Evolutionary conservation across 2,888 invertebrate species (phyloP), one percentile per base, ranked within the genome.

Genomic region (Aelia acuminata): DNA sequence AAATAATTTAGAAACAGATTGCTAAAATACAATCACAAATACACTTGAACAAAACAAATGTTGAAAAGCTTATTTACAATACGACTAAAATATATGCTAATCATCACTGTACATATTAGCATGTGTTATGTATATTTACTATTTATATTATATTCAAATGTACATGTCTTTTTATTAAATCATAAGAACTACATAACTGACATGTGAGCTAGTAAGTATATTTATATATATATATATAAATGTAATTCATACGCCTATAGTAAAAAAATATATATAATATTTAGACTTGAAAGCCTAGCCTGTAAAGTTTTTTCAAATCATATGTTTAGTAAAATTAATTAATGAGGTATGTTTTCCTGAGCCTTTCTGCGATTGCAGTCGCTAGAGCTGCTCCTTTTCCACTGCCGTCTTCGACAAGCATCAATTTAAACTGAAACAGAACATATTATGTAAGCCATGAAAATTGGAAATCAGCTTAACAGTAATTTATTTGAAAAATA

Each of bases 351-450:
- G 85, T 39, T 48, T 89, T 85, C 63, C 88, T 75, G 26, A 90
- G 89, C 57, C 88, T 85, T 48, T 93, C 93, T 0, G 96, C 96
- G 90, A 96, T 95, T 89, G 96, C 96, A 48, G 96, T 96, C 1
- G 95, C 95, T 70, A 96, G 93, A 3, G 96, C 96, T 2, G 96
- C 96, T 15, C 97, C 97, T 91, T 96, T 96, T 47, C 96, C 97
- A 92, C 96, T 96, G 84, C 97, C 97, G 92, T 97, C 97, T 91
- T 96, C 96, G 0, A 96, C 95, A 88, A 94, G 93, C 90, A 95
- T 93, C 87, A 96, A 88, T 35, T 90, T 89, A 84, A 95, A 95
- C 96, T 96, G 92, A 5, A 88, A 84, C 35, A 50, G 57, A n/a
- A 63, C 0, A 35, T 18, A 31, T 31, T 18, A 63, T 63, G 18